Base-by-base conservation (phyloP, 92 coral and sea anemone genomes). In the Heliopora coerulea region DNA sequence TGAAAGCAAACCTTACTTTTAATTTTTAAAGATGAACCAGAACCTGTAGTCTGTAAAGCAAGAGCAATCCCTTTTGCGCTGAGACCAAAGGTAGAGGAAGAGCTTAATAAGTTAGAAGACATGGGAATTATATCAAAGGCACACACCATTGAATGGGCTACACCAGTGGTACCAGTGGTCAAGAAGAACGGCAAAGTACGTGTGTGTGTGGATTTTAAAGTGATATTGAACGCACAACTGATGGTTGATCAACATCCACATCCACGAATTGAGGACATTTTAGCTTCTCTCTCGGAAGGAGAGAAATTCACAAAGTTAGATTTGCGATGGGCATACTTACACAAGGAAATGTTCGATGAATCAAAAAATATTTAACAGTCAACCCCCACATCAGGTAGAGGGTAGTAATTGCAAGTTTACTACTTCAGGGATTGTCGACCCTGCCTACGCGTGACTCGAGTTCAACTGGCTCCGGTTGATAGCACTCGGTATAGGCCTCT, bases 271-370 rank as follows among this genome's bases (percentile, higher is more conserved):
- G 65, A 73, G 52, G 78, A 73, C 29, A 54, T 73, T 54, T 24
- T 54, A 2, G 44, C 46, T 8, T 12, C 24, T 13, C 33, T 73
- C 11, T n/a, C 52, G 29, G 88, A 74, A 29, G 86, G 81, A 0
- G 68, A 76, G 42, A 18, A 19, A 68, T 87, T 87, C 54, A 58
- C 56, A 0, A 78, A 59, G 54, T 15, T 83, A 59, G 91, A 87
- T 56, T 68, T 83, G 60, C 37, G 46, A 26, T 80, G 79, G 17
- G 85, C 91, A 3, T 87, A 83, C 76, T 42, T 61, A 5, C 84
- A 83, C 64, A 83, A 78, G 87, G 85, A 83, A 58, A 68, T 86
- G 21, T 80, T 79, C 15, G 78, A 63, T 20, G 78, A 63, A n/a
- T 77, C 74, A n/a, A 48, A 62, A 31, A 56, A 63, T 18, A 37